Evolutionary conservation across 2,797 vertebrate species (phyloP).

Genomic region (Clamator glandarius): DNA sequence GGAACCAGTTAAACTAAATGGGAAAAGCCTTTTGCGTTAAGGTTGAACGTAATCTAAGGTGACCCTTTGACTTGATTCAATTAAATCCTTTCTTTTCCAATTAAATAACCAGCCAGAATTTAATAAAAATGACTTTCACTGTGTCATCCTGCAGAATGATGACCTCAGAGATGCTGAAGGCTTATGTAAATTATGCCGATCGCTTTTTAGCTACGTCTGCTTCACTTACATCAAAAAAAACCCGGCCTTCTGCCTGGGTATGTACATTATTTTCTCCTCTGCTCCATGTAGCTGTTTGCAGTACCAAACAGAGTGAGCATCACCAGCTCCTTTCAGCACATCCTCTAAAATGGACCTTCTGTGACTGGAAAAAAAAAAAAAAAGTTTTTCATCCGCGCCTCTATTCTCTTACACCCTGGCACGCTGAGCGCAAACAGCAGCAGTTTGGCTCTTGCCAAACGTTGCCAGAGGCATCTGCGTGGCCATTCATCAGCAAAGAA

Average conservation of each 20-base stretch:
- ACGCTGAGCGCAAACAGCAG: neutral
- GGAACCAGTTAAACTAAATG: conserved; percentile 7
- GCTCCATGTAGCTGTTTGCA: conserved; percentile 36
- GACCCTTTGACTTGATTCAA: conserved; percentile 46
- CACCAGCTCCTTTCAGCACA: conserved; percentile 2
- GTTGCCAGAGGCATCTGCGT: neutral
- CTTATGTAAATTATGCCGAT: conserved; percentile 67
- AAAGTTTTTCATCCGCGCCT: neutral
- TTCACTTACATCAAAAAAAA: conserved; percentile 59
- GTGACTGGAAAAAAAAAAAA: neutral
- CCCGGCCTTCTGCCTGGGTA: conserved; percentile 45
- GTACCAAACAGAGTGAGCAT: neutral
- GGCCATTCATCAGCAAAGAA: neutral
- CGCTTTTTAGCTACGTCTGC: conserved; percentile 51
- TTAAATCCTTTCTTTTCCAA: conserved; percentile 69
- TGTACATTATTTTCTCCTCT: conserved; percentile 70
- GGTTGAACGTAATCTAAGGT: conserved; percentile 38
- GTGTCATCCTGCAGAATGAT: conserved; percentile 53
- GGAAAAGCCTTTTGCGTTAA: conserved; percentile 29
- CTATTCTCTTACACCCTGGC: neutral
- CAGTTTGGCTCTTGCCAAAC: neutral
- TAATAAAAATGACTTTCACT: conserved; percentile 56
- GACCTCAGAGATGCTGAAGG: conserved; percentile 63
- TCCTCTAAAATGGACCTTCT: neutral
- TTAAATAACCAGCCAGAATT: conserved; percentile 65